A percentile compares a stretch with the other conserved stretches of the same genome.
Conservation (phyloP, 2,888 invertebrate genomes). For the Lepidonotus clava region DNA sequence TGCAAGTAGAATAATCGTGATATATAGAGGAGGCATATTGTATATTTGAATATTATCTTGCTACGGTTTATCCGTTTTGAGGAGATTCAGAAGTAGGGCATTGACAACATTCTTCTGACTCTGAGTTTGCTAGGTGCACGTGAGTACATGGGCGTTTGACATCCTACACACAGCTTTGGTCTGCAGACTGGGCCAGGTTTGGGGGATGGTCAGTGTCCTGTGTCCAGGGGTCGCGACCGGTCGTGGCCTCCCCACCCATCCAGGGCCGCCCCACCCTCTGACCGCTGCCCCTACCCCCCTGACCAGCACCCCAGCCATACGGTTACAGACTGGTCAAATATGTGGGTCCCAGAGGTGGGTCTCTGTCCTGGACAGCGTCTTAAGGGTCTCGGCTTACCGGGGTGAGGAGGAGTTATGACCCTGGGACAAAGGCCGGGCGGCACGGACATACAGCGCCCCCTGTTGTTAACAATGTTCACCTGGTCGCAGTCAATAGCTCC, state of each 20-base stretch:
- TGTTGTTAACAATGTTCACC: slow-evolving; percentile 27
- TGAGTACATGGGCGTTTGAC: not conserved
- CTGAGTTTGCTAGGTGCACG: not conserved
- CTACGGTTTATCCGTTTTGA: too few relatives aligned
- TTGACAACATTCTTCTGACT: too few relatives aligned
- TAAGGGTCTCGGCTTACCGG: slow-evolving; percentile 2
- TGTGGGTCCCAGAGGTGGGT: not conserved
- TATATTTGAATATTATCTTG: too few relatives aligned
- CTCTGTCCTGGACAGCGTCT: not conserved
- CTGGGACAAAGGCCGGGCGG: not conserved
- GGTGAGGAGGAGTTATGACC: slow-evolving; percentile 51
- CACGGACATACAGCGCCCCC: slow-evolving; percentile 3
- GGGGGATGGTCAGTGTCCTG: slow-evolving; percentile 8
- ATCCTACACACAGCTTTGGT: slow-evolving; percentile 28
- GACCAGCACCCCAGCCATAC: not conserved
- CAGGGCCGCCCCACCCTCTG: not conserved
- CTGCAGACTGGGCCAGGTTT: not conserved
- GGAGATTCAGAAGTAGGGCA: too few relatives aligned
- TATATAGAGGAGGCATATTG: too few relatives aligned
- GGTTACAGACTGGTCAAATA: slow-evolving; percentile 24
- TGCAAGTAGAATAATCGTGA: too few relatives aligned
- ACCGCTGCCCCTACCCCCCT: not conserved
- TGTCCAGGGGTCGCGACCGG: slow-evolving; percentile 26
- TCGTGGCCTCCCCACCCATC: not conserved
- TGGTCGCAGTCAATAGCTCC: slow-evolving; percentile 35